Conservation (phyloP, 1,140 invertebrate species). For the Zaprionus taronus region DNA sequence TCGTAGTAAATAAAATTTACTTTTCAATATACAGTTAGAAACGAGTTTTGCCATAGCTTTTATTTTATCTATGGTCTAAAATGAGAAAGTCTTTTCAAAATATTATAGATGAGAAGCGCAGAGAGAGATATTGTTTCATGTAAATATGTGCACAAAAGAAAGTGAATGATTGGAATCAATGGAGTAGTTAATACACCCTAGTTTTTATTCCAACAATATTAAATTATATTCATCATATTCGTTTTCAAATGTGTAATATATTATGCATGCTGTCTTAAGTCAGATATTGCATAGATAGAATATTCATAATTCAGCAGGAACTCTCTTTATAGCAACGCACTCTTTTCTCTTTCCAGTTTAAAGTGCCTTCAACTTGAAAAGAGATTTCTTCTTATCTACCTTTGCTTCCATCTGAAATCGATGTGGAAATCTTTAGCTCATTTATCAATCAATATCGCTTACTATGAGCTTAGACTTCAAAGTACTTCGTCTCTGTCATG, state of each 20-base stretch:
- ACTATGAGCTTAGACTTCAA: conserved; percentile 63
- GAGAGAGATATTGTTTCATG: background rate
- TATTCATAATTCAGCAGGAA: background rate
- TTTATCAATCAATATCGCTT: conserved; percentile 80
- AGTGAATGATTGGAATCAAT: background rate
- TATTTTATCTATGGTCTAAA: conserved; percentile 1
- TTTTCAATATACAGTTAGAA: conserved; percentile 54
- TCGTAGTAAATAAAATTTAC: conserved; percentile 65
- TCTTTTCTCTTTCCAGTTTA: background rate
- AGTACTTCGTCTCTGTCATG: conserved; percentile 69
- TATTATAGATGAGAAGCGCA: background rate
- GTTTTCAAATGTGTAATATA: background rate
- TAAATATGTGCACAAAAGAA: background rate
- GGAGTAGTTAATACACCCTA: no score
- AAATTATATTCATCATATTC: no score
- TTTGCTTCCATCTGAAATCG: conserved; percentile 9
- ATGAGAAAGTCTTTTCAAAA: background rate
- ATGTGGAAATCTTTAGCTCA: conserved; percentile 44
- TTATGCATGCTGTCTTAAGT: background rate
- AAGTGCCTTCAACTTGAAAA: conserved; percentile 12
- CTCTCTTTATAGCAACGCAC: background rate
- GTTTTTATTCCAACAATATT: no score
- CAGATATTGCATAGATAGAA: background rate
- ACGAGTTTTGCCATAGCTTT: conserved; percentile 22
- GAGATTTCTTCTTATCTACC: background rate